Evolutionary conservation across 2,888 invertebrate genomes (phyloP), one percentile per base, ranked within the genome.

Genomic region (Hydropsyche betteni): DNA sequence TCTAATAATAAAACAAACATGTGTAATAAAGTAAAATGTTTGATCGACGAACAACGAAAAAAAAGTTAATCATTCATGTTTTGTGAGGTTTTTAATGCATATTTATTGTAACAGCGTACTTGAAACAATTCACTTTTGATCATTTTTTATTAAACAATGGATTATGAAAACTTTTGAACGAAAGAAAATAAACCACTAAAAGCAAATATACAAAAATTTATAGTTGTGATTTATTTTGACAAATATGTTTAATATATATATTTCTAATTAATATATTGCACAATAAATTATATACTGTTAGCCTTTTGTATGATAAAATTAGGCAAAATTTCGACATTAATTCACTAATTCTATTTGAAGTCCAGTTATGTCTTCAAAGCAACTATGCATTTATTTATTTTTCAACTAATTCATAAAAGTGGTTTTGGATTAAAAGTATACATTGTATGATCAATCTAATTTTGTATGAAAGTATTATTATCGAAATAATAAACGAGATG

Each of bases 261-360:
- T 8, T 24, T 64, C 64, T 64, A 61, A 33, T 61, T 33, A 36
- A 12, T 34, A 36, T 64, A 64, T 64, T 64, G 64, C 64, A 64
- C 64, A 64, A 64, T 61, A 61, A 61, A 61, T 64, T 64, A 36
- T 64, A 36, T 55, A 51, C 51, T 14, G 55, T 55, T 55, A n/a
- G 55, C 55, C 55, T 10, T 10, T 55, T 55, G 16, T 16, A n/a
- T 55, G n/a, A 55, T 55, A 14, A 64, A 24, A 64, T 33, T 64
- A 64, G 64, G 64, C 64, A 64, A 36, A 33, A 64, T 12, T 64
- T 64, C 34, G 4, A 36, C 3, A 36, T n/a, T 33, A 55, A 55
- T 12, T 55, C 16, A 6, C 55, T 55, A 55, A 16, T 10, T 55
- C 55, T 55, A 55, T 14, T 16, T 14, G 16, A 55, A 55, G n/a